Base-by-base conservation (phyloP, 2,113 vertebrate species). In the rat (Rattus norvegicus) region DNA sequence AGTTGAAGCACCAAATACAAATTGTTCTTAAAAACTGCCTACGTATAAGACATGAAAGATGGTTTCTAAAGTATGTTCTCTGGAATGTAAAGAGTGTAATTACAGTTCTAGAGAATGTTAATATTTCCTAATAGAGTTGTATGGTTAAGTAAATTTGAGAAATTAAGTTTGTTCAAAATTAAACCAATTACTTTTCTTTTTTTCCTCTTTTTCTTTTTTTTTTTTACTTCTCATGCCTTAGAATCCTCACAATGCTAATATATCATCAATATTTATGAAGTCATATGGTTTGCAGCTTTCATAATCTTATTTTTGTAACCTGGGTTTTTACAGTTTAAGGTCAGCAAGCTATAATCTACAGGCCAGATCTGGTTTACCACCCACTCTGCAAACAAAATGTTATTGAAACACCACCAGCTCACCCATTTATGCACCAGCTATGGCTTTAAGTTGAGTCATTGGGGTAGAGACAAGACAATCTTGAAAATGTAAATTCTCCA, bases 271-370 rank as follows among this genome's bases (percentile, higher is more conserved):
- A 86, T 85, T 94, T 65, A 52, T 52, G 70, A 94, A 93, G 9
- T 20, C 30, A 49, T 54, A 73, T 43, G 17, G 24, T 26, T 80
- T 95, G 24, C 24, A 61, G 63, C 12, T 72, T 91, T 80, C 13
- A 63, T 8, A 86, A 95, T 88, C 36, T 95, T 52, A 92, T 94
- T 93, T 96, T 92, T 72, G 39, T 26, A 73, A 81, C n/a, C 59
- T 19, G 9, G 5, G 59, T 28, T 95, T 97, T 76, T 86, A 36
- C 43, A 90, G 92, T 33, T 12, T 26, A 92, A 39, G 85, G 33
- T 96, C 30, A 91, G 39, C 43, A 79, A 77, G 90, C 22, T 59
- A 26, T 1, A 36, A 61, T 22, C 4, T 73, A 12, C 54, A 72
- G n/a, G 6, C 36, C 61, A 91, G 88, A 49, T 81, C 70, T 85